phyloP scores from a whole-genome alignment of 2,113 vertebrate species.

The Lipophrys pholis region DNA sequence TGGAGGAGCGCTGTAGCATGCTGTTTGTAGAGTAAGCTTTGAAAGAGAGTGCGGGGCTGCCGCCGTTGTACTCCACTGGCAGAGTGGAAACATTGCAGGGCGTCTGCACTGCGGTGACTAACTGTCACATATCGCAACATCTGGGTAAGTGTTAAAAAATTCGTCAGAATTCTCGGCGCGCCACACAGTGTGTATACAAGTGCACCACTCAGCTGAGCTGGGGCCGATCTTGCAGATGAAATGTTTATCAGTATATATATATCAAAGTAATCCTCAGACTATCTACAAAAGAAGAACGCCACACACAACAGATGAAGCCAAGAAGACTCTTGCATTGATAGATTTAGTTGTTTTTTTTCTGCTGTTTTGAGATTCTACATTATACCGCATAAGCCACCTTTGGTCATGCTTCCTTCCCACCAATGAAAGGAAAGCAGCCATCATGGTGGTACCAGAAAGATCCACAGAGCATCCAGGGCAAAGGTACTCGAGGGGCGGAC shows the following conservation, averaged over 20 bases:
- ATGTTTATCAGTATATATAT: slow-evolving; percentile 30
- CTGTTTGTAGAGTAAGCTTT: slow-evolving; percentile 63
- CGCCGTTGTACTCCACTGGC: slow-evolving; percentile 33
- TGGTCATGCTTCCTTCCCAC: slow-evolving; percentile 28
- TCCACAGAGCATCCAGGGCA: slow-evolving; percentile 67
- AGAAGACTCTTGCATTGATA: slow-evolving; percentile 9
- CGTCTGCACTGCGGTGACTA: slow-evolving; percentile 29
- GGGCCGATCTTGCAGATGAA: slow-evolving; percentile 20
- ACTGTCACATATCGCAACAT: slow-evolving; percentile 55
- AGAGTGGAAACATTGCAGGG: slow-evolving; percentile 49
- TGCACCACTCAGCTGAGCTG: not conserved
- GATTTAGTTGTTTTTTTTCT: slow-evolving; percentile 8
- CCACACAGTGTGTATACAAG: not conserved
- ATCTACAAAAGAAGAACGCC: slow-evolving; percentile 14
- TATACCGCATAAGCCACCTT: slow-evolving; percentile 14
- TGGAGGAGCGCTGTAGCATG: slow-evolving; percentile 60
- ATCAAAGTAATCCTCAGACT: slow-evolving; percentile 35
- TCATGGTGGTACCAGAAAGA: slow-evolving; percentile 53
- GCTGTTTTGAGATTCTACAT: slow-evolving; percentile 23
- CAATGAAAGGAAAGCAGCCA: slow-evolving; percentile 43
- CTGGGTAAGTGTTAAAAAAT: slow-evolving; percentile 48
- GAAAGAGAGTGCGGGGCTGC: slow-evolving; percentile 46
- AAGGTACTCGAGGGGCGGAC: slow-evolving; percentile 75
- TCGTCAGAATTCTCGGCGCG: slow-evolving; percentile 3
- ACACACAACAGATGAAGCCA: slow-evolving; percentile 12